A percentile compares a stretch with the other conserved stretches of the same genome.
Evolutionary conservation across 2,797 vertebrate species (phyloP).

Genomic region (Anniella stebbinsi): DNA sequence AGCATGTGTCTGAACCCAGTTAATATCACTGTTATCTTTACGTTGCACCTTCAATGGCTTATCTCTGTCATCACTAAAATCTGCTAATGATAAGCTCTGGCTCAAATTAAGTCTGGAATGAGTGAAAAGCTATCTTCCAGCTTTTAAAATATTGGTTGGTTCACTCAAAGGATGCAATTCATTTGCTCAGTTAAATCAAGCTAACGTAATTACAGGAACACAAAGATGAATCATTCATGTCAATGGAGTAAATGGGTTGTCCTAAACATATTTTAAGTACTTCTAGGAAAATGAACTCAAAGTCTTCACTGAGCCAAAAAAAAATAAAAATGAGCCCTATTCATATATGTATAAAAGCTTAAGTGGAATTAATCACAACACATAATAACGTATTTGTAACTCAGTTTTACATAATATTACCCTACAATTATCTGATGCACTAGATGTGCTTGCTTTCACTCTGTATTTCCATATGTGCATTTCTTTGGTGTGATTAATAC

Average conservation of each 20-base stretch:
- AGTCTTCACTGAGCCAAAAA: not conserved
- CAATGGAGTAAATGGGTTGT: not conserved
- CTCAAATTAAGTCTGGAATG: not conserved
- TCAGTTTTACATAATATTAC: not conserved
- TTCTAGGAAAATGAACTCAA: not conserved
- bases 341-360: not conserved
- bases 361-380: not conserved
- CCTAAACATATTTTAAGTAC: not conserved
- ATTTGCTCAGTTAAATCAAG: not conserved
- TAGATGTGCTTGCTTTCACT: not conserved
- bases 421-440: not conserved
- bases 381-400: not conserved
- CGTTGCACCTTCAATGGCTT: not conserved
- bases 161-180: not conserved
- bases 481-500: not conserved
- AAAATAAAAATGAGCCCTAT: too few relatives aligned
- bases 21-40: not conserved
- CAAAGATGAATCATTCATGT: not conserved
- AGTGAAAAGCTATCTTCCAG: not conserved
- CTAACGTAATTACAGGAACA: not conserved
- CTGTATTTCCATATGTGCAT: not conserved
- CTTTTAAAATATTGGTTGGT: not conserved
- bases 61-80: not conserved
- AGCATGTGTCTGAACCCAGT: too few relatives aligned
- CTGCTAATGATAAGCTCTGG: not conserved